Percentiles rank a stretch among this genome's conserved stretches.
Evolutionary conservation across 2,113 vertebrate genomes (phyloP).

Genomic region (Bettongia penicillata): DNA sequence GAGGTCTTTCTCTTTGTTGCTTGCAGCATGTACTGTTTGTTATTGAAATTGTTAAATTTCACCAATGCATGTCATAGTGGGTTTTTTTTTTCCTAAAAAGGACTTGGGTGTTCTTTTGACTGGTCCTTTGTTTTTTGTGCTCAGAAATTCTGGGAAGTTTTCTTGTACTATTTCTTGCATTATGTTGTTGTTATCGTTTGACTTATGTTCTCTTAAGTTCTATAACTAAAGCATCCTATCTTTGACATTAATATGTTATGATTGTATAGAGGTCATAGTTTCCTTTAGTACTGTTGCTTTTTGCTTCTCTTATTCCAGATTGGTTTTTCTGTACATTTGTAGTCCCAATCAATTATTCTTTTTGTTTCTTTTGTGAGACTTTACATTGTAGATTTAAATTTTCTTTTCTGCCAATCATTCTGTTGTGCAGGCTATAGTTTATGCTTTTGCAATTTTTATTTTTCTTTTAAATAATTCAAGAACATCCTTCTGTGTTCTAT

Average conservation of each 20-base stretch:
- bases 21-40: no score
- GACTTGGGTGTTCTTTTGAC: no score
- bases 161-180: neutral
- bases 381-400: neutral
- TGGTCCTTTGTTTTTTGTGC: no score
- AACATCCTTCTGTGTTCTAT: neutral
- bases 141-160: neutral
- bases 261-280: neutral
- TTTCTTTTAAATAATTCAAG: neutral
- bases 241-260: neutral
- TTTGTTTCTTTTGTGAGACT: neutral
- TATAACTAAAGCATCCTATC: neutral
- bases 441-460: neutral
- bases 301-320: neutral
- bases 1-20: no score
- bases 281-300: neutral
- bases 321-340: neutral
- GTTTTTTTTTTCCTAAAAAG: no score
- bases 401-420: neutral
- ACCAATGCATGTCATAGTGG: no score
- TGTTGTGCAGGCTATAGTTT: neutral
- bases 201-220: neutral
- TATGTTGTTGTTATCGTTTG: neutral
- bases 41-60: no score
- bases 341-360: neutral